Evolutionary conservation across 2,113 vertebrate species (phyloP), one percentile per base, ranked within the genome.

Genomic region (Hypomesus transpacificus): DNA sequence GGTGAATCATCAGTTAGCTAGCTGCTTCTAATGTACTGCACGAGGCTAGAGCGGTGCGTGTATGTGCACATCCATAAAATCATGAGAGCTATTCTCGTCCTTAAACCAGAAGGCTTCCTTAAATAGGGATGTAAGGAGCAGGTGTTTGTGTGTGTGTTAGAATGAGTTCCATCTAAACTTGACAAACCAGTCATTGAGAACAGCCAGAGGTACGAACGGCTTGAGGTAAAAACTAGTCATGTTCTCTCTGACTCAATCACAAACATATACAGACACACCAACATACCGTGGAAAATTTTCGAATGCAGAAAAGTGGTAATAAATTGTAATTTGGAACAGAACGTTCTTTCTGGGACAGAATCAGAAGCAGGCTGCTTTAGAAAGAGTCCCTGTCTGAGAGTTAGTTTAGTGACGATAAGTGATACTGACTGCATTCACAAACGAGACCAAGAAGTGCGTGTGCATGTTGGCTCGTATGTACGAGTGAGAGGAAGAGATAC

Each of bases 1-100:
- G 86, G 83, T 61, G 72, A 77, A 66, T 87, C 84, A 85, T 84
- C 82, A 69, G 73, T 85, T 82, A 68, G 50, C 68, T 13, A 9
- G 71, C 73, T 74, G 85, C 73, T 51, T 68, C 68, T 68, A 24
- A 21, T 69, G 74, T 46, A 67, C 71, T 74, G 74, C 78, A 71
- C 73, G 56, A 34, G 39, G 70, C 63, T 73, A 71, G 66, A 6
- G 67, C 68, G 16, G 26, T 46, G 39, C 13, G 8, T 46, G 39
- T 13, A 11, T 46, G 39, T 46, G 39, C 7, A 16, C 21, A 34
- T 53, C 34, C 62, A 26, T 50, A 70, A 61, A 31, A 63, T 61
- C 22, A 17, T 31, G 13, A 64, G 65, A 84, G 84, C 76, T 81
- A 79, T 80, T 84, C 80, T 78, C 76, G 60, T 66, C 69, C 28